A percentile compares a stretch with the other conserved stretches of the same genome.
These are phyloP conservation scores for Neelides sp. DNA, from an alignment of 1,140 invertebrate species.

Conservation along the genomic window DNA sequence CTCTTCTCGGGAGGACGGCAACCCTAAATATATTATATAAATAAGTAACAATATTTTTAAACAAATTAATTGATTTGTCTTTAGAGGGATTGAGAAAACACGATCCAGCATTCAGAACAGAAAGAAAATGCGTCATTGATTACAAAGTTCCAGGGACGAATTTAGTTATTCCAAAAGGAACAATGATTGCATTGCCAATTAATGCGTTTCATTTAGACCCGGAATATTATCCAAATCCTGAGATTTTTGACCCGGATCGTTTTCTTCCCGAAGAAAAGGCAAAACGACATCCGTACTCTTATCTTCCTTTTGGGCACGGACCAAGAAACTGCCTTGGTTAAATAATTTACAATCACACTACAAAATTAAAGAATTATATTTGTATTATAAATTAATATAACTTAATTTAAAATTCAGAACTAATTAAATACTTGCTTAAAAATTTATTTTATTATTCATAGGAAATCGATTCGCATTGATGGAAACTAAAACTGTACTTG, in stretches of 20 bases:
- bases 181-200: constrained; percentile 40
- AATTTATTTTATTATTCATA: too few species aligned
- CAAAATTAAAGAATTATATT: too few species aligned
- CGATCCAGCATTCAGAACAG: constrained; percentile 38
- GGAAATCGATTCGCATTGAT: too few species aligned
- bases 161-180: constrained; percentile 39
- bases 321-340: constrained; percentile 46
- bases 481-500: too few species aligned
- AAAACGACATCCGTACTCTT: constrained; percentile 36
- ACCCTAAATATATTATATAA: too few species aligned
- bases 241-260: constrained; percentile 45
- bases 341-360: too few species aligned
- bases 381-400: too few species aligned
- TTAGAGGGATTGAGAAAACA: constrained; percentile 42
- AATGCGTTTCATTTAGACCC: constrained; percentile 42
- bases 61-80: too few species aligned
- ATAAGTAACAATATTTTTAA: too few species aligned
- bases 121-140: constrained; percentile 37
- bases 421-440: too few species aligned
- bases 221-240: constrained; percentile 38
- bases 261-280: constrained; percentile 38
- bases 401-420: too few species aligned
- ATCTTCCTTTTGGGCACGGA: constrained; percentile 45
- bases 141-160: constrained; percentile 41
- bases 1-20: too few species aligned